Percentiles rank a stretch among this genome's conserved stretches.
Evolutionary conservation across 2,113 vertebrate genomes (phyloP).

Genomic region (Sinocyclocheilus maitianheensis): DNA sequence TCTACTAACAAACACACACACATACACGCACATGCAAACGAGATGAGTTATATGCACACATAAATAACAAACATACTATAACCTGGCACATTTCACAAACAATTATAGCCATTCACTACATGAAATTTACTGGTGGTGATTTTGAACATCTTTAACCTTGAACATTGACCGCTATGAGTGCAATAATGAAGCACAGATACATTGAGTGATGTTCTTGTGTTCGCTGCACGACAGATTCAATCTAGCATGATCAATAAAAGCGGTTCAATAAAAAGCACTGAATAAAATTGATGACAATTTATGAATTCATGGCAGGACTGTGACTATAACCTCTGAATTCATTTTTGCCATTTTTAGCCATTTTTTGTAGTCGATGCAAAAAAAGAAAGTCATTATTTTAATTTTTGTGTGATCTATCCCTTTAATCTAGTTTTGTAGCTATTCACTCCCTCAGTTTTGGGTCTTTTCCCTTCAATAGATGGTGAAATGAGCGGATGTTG

Average conservation of each 20-base stretch:
- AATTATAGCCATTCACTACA: background rate
- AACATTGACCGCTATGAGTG: background rate
- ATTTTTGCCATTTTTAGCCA: background rate
- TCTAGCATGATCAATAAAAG: conserved; percentile 22
- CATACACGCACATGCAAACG: conserved; percentile 5
- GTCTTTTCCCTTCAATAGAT: background rate
- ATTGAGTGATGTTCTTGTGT: conserved; percentile 1
- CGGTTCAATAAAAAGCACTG: background rate
- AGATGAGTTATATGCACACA: background rate
- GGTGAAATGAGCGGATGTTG: conserved; percentile 21
- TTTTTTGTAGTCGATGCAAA: background rate
- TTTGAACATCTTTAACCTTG: conserved; percentile 13
- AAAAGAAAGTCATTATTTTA: background rate
- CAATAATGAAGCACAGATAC: background rate
- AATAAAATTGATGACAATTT: conserved; percentile 5
- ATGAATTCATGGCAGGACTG: background rate
- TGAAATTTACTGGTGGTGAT: background rate
- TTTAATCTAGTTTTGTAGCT: background rate
- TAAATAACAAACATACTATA: background rate
- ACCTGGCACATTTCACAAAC: no score
- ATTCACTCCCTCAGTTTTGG: background rate
- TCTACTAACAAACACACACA: conserved; percentile 17
- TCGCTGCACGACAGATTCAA: conserved; percentile 18
- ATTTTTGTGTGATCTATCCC: background rate
- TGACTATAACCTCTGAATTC: background rate